These are phyloP conservation scores for Struthidea cinerea DNA, from an alignment of 2,113 vertebrate genomes.

Conservation along the genomic window DNA sequence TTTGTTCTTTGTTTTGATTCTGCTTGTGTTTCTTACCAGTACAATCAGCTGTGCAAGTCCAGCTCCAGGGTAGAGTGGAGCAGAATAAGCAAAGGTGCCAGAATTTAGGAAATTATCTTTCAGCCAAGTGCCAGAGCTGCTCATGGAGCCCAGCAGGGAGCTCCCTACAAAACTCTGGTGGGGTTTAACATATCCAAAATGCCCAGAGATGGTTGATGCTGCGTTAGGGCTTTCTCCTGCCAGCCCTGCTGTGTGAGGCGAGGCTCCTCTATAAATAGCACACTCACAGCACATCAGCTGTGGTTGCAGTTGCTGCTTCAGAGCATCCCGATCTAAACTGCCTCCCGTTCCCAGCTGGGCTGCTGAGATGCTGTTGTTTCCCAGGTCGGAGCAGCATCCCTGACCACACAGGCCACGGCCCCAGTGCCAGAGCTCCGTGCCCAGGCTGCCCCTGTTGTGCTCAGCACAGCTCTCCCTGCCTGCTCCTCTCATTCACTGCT, in stretches of 20 bases:
- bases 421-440: background rate
- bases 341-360: background rate
- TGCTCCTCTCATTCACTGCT: background rate
- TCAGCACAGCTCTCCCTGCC: background rate
- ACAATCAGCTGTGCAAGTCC: background rate
- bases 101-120: background rate
- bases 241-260: background rate
- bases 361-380: background rate
- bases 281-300: background rate
- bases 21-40: background rate
- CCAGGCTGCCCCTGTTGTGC: background rate
- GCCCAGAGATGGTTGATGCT: background rate
- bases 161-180: background rate
- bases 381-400: background rate
- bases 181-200: background rate
- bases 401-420: background rate
- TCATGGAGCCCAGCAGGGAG: background rate
- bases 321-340: background rate
- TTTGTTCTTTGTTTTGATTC: background rate
- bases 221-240: background rate
- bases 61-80: background rate
- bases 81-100: background rate
- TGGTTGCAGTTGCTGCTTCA: background rate
- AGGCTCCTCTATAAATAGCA: conserved; percentile 1
- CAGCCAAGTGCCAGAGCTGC: background rate